These are phyloP conservation scores for Popillia japonica DNA, from an alignment of 1,140 invertebrate species.

Conservation along the genomic window DNA sequence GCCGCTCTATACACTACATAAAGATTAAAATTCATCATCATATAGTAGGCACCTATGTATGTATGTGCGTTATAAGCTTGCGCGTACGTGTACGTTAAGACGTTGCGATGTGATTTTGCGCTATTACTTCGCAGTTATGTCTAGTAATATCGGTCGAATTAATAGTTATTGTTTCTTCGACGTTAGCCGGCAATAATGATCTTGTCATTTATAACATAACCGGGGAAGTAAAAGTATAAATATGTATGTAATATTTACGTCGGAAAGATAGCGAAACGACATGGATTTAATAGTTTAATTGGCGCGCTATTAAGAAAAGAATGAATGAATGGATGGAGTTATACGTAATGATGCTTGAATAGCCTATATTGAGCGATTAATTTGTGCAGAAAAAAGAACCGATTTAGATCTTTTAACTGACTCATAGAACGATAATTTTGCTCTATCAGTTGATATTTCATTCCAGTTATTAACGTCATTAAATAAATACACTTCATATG, in stretches of 20 bases:
- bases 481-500: too few relatives aligned
- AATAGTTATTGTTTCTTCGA: constrained; percentile 1
- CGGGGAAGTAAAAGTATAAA: background rate
- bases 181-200: background rate
- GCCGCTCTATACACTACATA: background rate
- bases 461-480: too few relatives aligned
- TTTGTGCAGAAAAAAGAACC: too few relatives aligned
- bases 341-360: too few relatives aligned
- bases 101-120: background rate
- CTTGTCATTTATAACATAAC: background rate
- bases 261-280: background rate
- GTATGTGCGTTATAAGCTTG: background rate
- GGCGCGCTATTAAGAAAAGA: background rate
- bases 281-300: constrained; percentile 8
- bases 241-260: too few relatives aligned
- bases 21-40: constrained; percentile 12
- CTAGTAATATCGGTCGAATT: constrained; percentile 2
- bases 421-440: too few relatives aligned
- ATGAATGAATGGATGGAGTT: background rate
- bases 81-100: background rate
- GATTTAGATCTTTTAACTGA: too few relatives aligned
- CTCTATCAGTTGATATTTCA: too few relatives aligned
- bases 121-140: constrained; percentile 1
- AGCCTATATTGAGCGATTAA: too few relatives aligned
- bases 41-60: background rate